Percentiles rank a stretch among this genome's conserved stretches.
Conservation (phyloP, 1,140 invertebrate genomes). For the Leptinotarsa texana region DNA sequence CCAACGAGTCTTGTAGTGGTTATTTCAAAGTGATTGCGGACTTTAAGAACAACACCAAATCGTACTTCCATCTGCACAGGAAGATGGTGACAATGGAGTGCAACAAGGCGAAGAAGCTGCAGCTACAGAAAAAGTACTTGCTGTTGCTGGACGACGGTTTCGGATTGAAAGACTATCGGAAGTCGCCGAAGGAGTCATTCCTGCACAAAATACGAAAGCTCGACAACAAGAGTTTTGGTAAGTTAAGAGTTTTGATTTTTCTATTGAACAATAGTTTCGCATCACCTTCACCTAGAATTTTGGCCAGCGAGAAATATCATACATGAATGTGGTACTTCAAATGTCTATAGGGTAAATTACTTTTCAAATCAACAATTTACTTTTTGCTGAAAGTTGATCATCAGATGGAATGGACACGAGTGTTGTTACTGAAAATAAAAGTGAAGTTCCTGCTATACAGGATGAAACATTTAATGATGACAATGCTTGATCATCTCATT, state of each 20-base stretch:
- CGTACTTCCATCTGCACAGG: constrained; percentile 10
- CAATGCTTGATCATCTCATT: too few relatives aligned
- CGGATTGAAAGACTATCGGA: background rate
- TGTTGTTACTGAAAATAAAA: too few relatives aligned
- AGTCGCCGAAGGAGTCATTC: background rate
- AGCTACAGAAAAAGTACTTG: constrained; percentile 46
- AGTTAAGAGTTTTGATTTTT: constrained; percentile 10
- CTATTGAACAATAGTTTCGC: too few relatives aligned
- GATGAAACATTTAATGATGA: too few relatives aligned
- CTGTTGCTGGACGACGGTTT: constrained; percentile 47
- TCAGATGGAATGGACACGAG: too few relatives aligned
- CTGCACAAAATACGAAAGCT: constrained; percentile 24
- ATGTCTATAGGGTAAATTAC: too few relatives aligned
- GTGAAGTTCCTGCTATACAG: too few relatives aligned
- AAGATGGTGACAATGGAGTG: constrained; percentile 11
- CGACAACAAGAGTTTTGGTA: constrained; percentile 30
- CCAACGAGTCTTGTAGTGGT: constrained; percentile 43
- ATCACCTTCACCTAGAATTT: too few relatives aligned
- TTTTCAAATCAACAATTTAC: too few relatives aligned
- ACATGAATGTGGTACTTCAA: too few relatives aligned
- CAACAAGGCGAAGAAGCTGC: constrained; percentile 47
- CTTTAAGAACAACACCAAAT: constrained; percentile 36
- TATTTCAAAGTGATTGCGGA: constrained; percentile 43
- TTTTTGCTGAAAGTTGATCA: too few relatives aligned
- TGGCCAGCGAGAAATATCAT: too few relatives aligned